Evolutionary conservation across 2,113 vertebrate genomes (phyloP).

Genomic region (Tricholaema leucomelas): DNA sequence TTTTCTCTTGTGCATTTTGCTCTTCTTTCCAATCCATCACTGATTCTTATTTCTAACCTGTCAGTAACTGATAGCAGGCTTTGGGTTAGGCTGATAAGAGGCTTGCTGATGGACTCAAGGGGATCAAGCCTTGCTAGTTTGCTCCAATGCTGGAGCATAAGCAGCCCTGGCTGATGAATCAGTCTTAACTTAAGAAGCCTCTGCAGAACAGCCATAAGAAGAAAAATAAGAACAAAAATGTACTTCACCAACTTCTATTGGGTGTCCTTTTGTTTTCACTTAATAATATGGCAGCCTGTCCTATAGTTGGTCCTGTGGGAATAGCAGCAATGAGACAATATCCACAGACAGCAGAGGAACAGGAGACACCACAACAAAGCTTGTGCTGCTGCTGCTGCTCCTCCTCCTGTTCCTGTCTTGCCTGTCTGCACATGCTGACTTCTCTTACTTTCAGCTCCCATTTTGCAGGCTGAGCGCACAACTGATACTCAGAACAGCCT

Average conservation of each 20-base stretch:
- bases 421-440: too few species aligned
- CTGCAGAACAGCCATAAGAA: not conserved
- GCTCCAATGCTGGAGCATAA: not conserved
- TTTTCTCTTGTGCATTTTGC: not conserved
- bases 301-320: not conserved
- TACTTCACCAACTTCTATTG: not conserved
- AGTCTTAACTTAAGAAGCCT: not conserved
- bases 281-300: too few species aligned
- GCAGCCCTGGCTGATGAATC: not conserved
- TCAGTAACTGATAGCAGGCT: not conserved
- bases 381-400: too few species aligned
- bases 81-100: conserved; percentile 15
- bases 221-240: not conserved
- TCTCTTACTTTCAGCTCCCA: not conserved
- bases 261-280: not conserved
- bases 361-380: not conserved
- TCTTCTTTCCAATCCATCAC: not conserved
- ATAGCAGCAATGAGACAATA: rapidly evolving
- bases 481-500: not conserved
- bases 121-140: not conserved
- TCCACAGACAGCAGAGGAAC: not conserved
- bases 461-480: not conserved
- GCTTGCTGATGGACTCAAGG: not conserved
- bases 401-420: not conserved
- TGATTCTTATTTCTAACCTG: not conserved